These are phyloP conservation scores for Drosophila navojoa DNA, from an alignment of 1,140 invertebrate genomes.

Conservation along the genomic window DNA sequence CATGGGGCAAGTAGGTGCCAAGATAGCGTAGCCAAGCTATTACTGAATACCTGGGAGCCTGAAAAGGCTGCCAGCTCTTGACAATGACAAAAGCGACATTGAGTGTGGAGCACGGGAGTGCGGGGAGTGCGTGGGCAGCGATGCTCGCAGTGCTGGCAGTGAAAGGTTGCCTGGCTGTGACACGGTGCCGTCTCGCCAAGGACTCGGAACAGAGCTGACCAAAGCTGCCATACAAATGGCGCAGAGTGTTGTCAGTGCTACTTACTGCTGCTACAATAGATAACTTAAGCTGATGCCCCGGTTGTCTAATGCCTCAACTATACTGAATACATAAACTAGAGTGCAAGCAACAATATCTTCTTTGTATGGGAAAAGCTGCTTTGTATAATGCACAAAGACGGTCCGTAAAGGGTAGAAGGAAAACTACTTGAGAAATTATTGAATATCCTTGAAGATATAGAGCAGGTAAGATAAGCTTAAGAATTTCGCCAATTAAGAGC, in stretches of 20 bases:
- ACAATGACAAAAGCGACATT: constrained; percentile 48
- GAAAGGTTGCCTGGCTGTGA: constrained; percentile 8
- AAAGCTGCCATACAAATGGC: constrained; percentile 48
- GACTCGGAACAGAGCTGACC: constrained; percentile 42
- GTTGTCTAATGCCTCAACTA: constrained; percentile 10
- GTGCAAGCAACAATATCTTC: background rate
- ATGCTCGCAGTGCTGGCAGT: background rate
- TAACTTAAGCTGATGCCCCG: constrained; percentile 4
- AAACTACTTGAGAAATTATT: background rate
- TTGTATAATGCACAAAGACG: background rate
- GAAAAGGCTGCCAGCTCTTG: constrained; percentile 46
- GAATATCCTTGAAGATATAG: background rate
- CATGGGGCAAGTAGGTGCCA: constrained; percentile 22
- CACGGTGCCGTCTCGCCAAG: constrained; percentile 5
- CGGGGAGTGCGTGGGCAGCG: background rate
- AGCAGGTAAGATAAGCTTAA: background rate
- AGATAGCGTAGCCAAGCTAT: constrained; percentile 38
- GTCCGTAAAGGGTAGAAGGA: background rate
- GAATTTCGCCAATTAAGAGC: background rate
- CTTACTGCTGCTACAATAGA: constrained; percentile 16
- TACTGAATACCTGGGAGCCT: constrained; percentile 32
- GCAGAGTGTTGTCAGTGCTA: constrained; percentile 29
- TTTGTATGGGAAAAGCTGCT: constrained; percentile 6
- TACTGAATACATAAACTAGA: constrained; percentile 1
- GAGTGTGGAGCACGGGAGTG: background rate